Percentiles rank a stretch among this genome's conserved stretches.
phyloP scores from a whole-genome alignment of 2,113 vertebrate species.

The Cercopithecus mona region DNA sequence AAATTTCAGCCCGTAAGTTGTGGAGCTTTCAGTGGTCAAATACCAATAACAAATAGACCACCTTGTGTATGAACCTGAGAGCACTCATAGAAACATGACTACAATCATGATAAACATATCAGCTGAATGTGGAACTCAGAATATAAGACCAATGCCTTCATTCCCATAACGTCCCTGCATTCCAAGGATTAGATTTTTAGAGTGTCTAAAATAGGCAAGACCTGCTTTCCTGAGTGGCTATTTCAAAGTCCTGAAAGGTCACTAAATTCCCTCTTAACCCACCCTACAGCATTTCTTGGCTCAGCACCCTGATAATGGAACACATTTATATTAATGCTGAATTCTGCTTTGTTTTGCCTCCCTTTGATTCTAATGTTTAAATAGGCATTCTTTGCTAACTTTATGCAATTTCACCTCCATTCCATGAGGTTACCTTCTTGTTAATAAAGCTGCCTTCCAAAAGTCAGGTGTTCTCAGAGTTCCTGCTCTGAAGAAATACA shows the following conservation, averaged over 20 bases:
- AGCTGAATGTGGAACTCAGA: not conserved
- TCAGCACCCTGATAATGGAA: not conserved
- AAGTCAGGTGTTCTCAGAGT: not conserved
- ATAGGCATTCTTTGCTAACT: not conserved
- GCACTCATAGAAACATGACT: not conserved
- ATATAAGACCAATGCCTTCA: not conserved
- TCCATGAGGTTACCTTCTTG: not conserved
- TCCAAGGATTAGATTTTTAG: not conserved
- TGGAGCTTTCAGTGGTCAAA: not conserved
- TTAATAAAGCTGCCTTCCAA: not conserved
- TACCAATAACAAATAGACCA: not conserved
- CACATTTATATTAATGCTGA: not conserved
- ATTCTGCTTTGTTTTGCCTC: slow-evolving; percentile 5
- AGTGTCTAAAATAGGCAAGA: not conserved
- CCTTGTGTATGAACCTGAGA: not conserved
- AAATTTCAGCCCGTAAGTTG: not conserved
- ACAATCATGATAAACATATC: not conserved
- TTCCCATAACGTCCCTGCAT: not conserved
- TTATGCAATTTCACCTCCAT: not conserved
- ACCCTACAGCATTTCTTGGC: not conserved
- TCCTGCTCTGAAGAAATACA: not conserved
- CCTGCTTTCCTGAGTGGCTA: not conserved
- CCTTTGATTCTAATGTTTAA: not conserved
- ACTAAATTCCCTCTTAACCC: not conserved
- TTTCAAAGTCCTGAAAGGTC: not conserved